Conservation (phyloP, 2,113 vertebrate genomes). For the Ammospiza nelsoni region DNA sequence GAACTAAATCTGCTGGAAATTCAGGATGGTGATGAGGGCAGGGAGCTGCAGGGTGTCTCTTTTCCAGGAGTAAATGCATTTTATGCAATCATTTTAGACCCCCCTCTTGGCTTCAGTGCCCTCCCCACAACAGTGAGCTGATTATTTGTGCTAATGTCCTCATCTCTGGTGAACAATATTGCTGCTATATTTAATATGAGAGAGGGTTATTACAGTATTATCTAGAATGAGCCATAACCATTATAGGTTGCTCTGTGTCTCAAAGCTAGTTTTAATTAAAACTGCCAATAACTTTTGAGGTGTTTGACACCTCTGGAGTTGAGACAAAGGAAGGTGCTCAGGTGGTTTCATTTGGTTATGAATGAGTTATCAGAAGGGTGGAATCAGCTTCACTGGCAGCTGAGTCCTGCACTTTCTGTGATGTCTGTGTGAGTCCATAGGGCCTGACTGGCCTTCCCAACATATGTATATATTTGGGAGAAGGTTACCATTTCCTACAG, state of each 20-base stretch:
- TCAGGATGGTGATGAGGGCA: neutral
- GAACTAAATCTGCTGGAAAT: neutral
- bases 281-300: constrained; percentile 13
- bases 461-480: fast-evolving
- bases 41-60: neutral
- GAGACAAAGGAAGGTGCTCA: neutral
- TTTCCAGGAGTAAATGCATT: neutral
- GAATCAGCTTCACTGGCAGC: neutral
- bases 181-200: constrained; percentile 32
- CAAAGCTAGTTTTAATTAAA: constrained; percentile 46
- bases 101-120: neutral
- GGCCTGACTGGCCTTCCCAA: neutral
- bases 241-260: neutral
- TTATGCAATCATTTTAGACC: neutral
- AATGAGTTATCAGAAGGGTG: neutral
- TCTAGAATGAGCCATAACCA: neutral
- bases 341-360: neutral
- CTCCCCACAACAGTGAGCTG: neutral
- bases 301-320: constrained; percentile 11
- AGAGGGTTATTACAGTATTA: constrained; percentile 17
- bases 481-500: neutral
- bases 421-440: neutral
- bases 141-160: constrained; percentile 29
- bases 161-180: constrained; percentile 35
- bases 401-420: neutral